A percentile compares a stretch with the other conserved stretches of the same genome.
These are phyloP conservation scores for Toxotes chatareus DNA, from an alignment of 2,113 vertebrate genomes.

Conservation along the genomic window DNA sequence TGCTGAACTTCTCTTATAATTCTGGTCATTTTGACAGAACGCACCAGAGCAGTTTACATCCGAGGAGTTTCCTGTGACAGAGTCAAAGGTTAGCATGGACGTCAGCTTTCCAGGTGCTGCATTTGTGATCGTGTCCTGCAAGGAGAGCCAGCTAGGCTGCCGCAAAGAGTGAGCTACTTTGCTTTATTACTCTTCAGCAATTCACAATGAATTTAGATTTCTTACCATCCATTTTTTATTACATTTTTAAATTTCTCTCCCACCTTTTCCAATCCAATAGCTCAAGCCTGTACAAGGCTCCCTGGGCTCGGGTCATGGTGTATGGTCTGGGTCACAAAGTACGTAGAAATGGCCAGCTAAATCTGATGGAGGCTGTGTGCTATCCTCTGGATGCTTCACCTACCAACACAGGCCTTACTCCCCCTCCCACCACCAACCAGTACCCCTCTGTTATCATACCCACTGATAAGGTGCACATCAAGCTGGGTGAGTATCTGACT, in stretches of 20 bases:
- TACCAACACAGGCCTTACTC: constrained; percentile 95
- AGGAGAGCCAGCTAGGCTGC: constrained; percentile 95
- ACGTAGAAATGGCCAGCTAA: constrained; percentile 93
- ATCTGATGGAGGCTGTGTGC: constrained; percentile 94
- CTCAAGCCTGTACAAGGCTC: constrained; percentile 96
- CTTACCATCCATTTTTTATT: neutral
- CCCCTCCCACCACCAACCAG: constrained; percentile 96
- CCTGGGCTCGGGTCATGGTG: constrained; percentile 94
- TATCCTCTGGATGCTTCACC: constrained; percentile 96
- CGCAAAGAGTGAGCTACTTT: constrained; percentile 92
- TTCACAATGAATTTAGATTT: neutral
- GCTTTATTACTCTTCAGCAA: neutral
- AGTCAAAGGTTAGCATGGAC: constrained; percentile 98
- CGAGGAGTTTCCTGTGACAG: constrained; percentile 94
- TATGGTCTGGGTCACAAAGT: constrained; percentile 97
- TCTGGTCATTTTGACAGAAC: constrained; percentile 81
- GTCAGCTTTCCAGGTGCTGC: constrained; percentile 97
- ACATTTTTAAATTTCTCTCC: neutral
- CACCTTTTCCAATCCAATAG: constrained; percentile 73
- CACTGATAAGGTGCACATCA: constrained; percentile 96
- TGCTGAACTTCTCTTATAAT: neutral
- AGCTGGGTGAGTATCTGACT: constrained; percentile 86
- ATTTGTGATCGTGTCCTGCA: constrained; percentile 95
- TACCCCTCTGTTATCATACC: constrained; percentile 96
- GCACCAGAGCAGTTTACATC: constrained; percentile 96